phyloP scores from a whole-genome alignment of 2,888 invertebrate species.

The Tetragonula carbonaria region DNA sequence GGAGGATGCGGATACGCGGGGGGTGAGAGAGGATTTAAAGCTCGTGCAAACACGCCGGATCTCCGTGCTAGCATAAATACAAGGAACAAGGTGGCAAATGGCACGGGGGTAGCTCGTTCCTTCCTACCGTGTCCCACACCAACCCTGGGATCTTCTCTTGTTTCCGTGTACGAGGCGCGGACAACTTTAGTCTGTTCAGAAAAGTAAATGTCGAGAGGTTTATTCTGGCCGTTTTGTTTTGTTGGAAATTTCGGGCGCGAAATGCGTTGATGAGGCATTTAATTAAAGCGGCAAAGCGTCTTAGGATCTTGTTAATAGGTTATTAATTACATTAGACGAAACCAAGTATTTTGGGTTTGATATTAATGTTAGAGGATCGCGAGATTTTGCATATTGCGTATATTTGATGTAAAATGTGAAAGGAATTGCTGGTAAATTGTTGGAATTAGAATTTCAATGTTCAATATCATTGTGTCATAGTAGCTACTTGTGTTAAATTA shows the following conservation, averaged over 20 bases:
- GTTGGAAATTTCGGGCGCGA: slow-evolving; percentile 5
- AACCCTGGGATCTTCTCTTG: slow-evolving; percentile 16
- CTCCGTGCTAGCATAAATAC: slow-evolving; percentile 70
- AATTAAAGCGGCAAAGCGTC: background rate
- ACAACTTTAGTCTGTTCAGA: slow-evolving; percentile 25
- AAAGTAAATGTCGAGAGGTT: slow-evolving; percentile 29
- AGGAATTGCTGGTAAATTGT: too few relatives aligned
- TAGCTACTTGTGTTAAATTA: too few relatives aligned
- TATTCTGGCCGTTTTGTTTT: background rate
- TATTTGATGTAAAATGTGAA: too few relatives aligned
- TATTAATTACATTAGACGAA: background rate
- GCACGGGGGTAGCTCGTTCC: slow-evolving; percentile 69
- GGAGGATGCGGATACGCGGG: slow-evolving; percentile 43
- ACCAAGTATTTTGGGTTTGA: background rate
- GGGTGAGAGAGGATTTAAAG: slow-evolving; percentile 56
- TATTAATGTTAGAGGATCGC: background rate
- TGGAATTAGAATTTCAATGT: too few relatives aligned
- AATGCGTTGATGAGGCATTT: background rate
- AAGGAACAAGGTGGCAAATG: slow-evolving; percentile 73
- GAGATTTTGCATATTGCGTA: background rate
- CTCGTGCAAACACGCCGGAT: slow-evolving; percentile 66
- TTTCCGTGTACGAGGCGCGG: slow-evolving; percentile 24
- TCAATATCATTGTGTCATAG: too few relatives aligned
- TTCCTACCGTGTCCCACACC: slow-evolving; percentile 29
- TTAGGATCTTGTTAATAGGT: background rate